A percentile compares a stretch with the other conserved stretches of the same genome.
phyloP scores from a whole-genome alignment of 2,888 invertebrate genomes.

The Athalia rosae region DNA sequence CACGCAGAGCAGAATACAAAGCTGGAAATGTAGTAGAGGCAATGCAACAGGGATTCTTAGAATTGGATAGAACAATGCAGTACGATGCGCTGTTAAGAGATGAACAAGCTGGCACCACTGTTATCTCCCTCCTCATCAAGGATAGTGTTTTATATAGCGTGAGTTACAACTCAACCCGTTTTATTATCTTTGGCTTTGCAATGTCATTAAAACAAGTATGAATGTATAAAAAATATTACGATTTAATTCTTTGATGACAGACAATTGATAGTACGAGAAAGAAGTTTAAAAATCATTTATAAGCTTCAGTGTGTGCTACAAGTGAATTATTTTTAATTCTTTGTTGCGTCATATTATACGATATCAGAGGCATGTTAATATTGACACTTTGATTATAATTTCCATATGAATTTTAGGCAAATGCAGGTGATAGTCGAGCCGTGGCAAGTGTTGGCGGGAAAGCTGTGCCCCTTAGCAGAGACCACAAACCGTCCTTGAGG shows the following conservation, averaged over 20 bases:
- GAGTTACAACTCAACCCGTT: slow-evolving; percentile 63
- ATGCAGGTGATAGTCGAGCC: slow-evolving; percentile 97
- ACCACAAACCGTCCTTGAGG: slow-evolving; percentile 97
- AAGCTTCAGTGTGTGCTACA: no score
- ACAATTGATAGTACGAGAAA: no score
- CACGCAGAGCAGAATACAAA: slow-evolving; percentile 87
- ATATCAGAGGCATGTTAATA: neutral
- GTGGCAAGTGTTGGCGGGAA: slow-evolving; percentile 90
- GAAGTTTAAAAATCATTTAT: no score
- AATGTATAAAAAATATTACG: no score
- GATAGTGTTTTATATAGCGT: slow-evolving; percentile 91
- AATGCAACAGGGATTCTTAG: slow-evolving; percentile 90
- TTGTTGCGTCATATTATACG: neutral
- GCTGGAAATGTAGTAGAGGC: slow-evolving; percentile 90
- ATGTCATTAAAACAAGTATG: no score
- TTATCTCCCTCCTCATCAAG: slow-evolving; percentile 89
- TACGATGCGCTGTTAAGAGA: slow-evolving; percentile 91
- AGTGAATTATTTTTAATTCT: neutral
- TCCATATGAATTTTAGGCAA: slow-evolving; percentile 77
- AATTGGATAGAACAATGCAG: slow-evolving; percentile 94
- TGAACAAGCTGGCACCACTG: slow-evolving; percentile 96
- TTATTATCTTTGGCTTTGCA: no score
- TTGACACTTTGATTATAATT: neutral
- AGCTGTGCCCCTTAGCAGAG: slow-evolving; percentile 83
- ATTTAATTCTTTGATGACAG: no score